A percentile compares a stretch with the other conserved stretches of the same genome.
Evolutionary conservation across 2,888 invertebrate genomes (phyloP).

Genomic region (Acronicta psi): DNA sequence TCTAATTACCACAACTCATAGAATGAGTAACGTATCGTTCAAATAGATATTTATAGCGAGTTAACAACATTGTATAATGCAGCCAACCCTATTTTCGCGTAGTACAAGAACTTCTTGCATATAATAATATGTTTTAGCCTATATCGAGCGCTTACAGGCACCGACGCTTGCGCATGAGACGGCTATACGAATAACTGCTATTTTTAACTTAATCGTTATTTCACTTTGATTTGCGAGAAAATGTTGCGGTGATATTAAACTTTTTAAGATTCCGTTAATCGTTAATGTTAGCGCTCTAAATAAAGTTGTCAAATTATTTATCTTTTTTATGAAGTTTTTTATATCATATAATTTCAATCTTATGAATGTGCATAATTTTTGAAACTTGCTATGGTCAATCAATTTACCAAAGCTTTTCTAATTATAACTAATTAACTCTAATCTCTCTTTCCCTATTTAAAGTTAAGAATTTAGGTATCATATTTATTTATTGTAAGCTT

Average conservation of each 20-base stretch:
- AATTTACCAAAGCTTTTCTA: no score
- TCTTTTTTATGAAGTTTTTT: no score
- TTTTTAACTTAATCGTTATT: conserved; percentile 48
- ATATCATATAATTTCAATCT: no score
- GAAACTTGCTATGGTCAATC: no score
- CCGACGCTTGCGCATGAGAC: conserved; percentile 63
- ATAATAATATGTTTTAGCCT: conserved; percentile 89
- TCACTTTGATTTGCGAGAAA: conserved; percentile 23
- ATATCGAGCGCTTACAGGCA: conserved; percentile 85
- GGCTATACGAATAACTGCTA: conserved; percentile 52
- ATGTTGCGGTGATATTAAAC: not conserved
- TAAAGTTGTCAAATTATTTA: not conserved
- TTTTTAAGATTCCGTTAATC: conserved; percentile 1
- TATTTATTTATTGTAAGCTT: no score
- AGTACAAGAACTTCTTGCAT: conserved; percentile 89
- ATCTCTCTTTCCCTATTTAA: no score
- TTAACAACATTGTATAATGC: conserved; percentile 55
- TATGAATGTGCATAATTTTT: no score
- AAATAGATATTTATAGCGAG: conserved; percentile 39
- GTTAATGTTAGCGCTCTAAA: no score
- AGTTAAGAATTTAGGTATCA: no score
- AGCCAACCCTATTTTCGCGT: conserved; percentile 84
- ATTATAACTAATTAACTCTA: no score
- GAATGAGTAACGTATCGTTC: conserved; percentile 21
- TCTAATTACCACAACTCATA: conserved; percentile 31